A percentile compares a stretch with the other conserved stretches of the same genome.
Conservation (phyloP, 2,113 vertebrate species). For the Plecturocebus donacophilus region DNA sequence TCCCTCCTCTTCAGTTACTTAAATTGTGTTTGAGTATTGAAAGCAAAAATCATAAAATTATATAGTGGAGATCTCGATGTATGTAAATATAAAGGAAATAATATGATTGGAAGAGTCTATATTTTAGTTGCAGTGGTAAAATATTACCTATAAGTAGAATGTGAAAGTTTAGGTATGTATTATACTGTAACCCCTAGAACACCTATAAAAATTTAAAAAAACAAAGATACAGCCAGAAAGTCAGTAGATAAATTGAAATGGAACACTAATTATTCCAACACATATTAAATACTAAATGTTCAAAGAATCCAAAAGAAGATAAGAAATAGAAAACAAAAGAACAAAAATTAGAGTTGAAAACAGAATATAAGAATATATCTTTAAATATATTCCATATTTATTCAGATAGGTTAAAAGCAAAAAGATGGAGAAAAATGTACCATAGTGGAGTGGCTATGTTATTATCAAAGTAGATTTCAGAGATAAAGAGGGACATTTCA, state of each 20-base stretch:
- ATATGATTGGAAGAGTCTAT: neutral
- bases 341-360: neutral
- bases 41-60: neutral
- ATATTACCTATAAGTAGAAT: neutral
- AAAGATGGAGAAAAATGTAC: neutral
- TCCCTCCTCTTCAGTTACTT: neutral
- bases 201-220: neutral
- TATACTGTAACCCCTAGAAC: neutral
- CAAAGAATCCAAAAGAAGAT: neutral
- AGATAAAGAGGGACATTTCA: constrained; percentile 6
- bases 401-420: neutral
- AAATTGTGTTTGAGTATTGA: neutral
- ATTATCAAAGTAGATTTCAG: neutral
- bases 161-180: neutral
- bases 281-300: constrained; percentile 2
- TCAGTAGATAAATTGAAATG: neutral
- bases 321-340: neutral
- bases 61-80: neutral
- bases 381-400: neutral
- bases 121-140: neutral
- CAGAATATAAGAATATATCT: neutral
- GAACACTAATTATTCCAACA: neutral
- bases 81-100: neutral
- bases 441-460: neutral
- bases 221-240: neutral